Evolutionary conservation across 2,113 vertebrate genomes (phyloP).

Genomic region (Sapajus apella): DNA sequence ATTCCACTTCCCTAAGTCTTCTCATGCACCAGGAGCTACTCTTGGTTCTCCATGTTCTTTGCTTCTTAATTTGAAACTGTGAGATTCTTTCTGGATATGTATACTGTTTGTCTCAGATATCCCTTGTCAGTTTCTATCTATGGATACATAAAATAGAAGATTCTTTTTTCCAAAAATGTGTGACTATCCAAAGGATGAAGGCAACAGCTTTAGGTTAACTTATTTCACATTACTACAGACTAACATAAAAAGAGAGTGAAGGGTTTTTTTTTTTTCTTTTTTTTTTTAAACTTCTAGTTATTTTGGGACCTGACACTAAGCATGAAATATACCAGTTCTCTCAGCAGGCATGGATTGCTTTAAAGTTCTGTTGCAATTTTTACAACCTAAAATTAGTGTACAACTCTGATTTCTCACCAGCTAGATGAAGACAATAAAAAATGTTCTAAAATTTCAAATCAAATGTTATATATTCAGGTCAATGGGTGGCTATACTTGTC

Average conservation of each 20-base stretch:
- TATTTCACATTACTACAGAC: neutral
- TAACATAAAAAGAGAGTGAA: neutral
- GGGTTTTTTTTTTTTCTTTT: neutral
- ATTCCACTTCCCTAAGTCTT: neutral
- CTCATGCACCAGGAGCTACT: neutral
- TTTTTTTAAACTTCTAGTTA: neutral
- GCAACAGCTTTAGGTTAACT: neutral
- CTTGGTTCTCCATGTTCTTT: neutral
- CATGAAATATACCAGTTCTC: neutral
- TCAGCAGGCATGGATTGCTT: neutral
- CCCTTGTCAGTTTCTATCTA: neutral
- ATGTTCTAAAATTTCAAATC: slow-evolving; percentile 27
- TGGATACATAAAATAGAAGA: neutral
- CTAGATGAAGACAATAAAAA: neutral
- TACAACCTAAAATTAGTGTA: neutral
- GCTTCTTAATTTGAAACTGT: neutral
- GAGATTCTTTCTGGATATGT: neutral
- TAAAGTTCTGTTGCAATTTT: neutral
- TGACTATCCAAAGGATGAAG: neutral
- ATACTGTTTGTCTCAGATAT: neutral
- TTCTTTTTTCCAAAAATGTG: neutral
- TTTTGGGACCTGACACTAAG: neutral
- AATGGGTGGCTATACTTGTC: neutral
- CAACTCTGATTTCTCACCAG: neutral
- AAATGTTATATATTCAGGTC: neutral